These are phyloP conservation scores for Syngnathus rostellatus DNA, from an alignment of 2,797 vertebrate genomes.

Conservation along the genomic window DNA sequence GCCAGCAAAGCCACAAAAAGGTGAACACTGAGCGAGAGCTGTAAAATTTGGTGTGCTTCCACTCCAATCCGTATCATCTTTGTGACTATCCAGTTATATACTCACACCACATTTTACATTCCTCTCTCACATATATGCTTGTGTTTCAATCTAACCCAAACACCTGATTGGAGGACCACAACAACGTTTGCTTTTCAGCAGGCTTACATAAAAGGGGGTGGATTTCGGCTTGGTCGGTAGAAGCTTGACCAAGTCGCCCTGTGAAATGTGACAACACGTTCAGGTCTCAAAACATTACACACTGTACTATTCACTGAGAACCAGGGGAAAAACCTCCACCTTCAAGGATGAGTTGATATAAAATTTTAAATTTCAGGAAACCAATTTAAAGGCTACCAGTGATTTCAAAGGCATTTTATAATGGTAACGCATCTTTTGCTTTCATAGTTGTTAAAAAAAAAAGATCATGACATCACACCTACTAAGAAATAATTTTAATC, in stretches of 20 bases:
- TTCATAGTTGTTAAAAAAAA: not conserved
- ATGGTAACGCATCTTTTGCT: not conserved
- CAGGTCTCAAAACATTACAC: conserved; percentile 4
- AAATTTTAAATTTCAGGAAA: not conserved
- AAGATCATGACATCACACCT: not conserved
- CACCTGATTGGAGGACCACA: conserved; percentile 38
- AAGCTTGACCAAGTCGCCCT: conserved; percentile 73
- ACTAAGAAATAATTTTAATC: not conserved
- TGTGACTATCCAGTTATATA: not conserved
- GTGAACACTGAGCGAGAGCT: conserved; percentile 10
- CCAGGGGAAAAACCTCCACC: not conserved
- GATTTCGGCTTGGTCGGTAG: conserved; percentile 45
- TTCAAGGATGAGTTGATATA: not conserved
- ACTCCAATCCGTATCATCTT: conserved; percentile 11
- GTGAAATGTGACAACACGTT: conserved; percentile 64
- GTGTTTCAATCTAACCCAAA: conserved; percentile 31
- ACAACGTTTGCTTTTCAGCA: conserved; percentile 29
- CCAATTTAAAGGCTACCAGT: not conserved
- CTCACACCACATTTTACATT: conserved; percentile 57
- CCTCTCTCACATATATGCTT: conserved; percentile 10
- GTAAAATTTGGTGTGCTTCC: conserved; percentile 42
- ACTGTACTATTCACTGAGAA: not conserved
- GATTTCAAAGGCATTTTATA: not conserved
- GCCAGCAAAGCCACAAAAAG: conserved; percentile 20
- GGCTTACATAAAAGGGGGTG: conserved; percentile 66